Conservation (phyloP, 2,113 vertebrate genomes). For the Cyrtonyx montezumae region DNA sequence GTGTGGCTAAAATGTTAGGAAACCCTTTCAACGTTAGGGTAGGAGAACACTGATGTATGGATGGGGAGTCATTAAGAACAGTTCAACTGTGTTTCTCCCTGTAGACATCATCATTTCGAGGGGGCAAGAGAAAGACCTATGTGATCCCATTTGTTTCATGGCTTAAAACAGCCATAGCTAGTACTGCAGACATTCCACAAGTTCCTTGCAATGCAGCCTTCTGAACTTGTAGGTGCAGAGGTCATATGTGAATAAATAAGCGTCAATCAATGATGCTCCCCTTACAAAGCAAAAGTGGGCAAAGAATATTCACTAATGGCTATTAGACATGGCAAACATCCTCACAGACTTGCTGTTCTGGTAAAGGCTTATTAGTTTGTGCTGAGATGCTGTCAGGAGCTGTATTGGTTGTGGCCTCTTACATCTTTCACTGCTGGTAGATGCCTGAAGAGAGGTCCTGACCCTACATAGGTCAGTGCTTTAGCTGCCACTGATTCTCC, state of each 20-base stretch:
- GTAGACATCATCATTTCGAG: neutral
- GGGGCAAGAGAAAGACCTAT: neutral
- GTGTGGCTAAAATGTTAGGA: neutral
- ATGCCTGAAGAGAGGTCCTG: conserved; percentile 9
- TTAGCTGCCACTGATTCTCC: neutral
- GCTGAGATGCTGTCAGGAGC: conserved; percentile 2
- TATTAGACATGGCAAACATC: neutral
- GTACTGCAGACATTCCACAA: neutral
- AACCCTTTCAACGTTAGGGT: neutral
- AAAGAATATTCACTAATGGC: neutral
- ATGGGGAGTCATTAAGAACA: neutral
- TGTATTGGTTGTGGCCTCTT: neutral
- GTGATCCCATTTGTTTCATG: neutral
- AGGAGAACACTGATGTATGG: accelerated
- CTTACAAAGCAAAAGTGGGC: neutral
- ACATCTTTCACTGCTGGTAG: neutral
- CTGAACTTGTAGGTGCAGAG: neutral
- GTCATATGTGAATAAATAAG: neutral
- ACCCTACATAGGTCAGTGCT: neutral
- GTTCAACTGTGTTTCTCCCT: neutral
- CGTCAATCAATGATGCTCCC: neutral
- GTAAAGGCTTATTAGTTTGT: neutral
- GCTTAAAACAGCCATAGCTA: neutral
- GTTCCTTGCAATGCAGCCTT: conserved; percentile 5
- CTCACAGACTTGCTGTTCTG: neutral